Conservation (phyloP, 2,113 vertebrate species). For the Rhinogobius similis region DNA sequence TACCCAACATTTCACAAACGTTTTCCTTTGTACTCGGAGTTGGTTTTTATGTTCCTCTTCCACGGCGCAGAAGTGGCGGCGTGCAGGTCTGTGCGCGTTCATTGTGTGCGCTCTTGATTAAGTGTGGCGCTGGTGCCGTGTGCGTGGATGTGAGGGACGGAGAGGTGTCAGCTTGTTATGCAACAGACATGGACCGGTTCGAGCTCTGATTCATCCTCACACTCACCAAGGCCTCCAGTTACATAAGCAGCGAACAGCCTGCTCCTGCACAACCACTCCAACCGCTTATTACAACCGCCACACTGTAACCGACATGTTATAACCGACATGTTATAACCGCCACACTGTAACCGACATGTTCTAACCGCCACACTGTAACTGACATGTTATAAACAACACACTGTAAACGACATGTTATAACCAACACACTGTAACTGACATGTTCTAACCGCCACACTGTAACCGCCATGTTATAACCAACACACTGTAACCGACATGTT, state of each 20-base stretch:
- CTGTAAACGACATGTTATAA: too few relatives aligned
- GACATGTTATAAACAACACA: too few relatives aligned
- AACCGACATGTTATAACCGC: too few relatives aligned
- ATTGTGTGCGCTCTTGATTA: slow-evolving; percentile 21
- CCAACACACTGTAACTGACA: slow-evolving; percentile 22
- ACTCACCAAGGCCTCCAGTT: slow-evolving; percentile 53
- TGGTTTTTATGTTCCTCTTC: background rate
- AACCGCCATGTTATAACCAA: slow-evolving; percentile 1
- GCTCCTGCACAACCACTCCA: slow-evolving; percentile 42
- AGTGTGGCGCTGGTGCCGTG: slow-evolving; percentile 23
- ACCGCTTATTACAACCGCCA: slow-evolving; percentile 4
- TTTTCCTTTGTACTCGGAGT: background rate
- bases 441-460: background rate
- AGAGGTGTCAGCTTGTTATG: slow-evolving; percentile 57
- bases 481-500: too few relatives aligned
- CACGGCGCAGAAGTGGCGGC: background rate
- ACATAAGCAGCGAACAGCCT: slow-evolving; percentile 47
- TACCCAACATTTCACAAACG: too few relatives aligned
- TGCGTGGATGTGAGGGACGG: slow-evolving; percentile 38
- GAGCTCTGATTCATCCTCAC: slow-evolving; percentile 61
- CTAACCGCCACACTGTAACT: too few relatives aligned
- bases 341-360: too few relatives aligned
- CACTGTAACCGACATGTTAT: background rate
- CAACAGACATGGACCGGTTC: slow-evolving; percentile 47
- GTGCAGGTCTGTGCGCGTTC: background rate